A percentile compares a stretch with the other conserved stretches of the same genome.
Evolutionary conservation across 2,113 vertebrate species (phyloP).

Genomic region (Alligator sinensis): DNA sequence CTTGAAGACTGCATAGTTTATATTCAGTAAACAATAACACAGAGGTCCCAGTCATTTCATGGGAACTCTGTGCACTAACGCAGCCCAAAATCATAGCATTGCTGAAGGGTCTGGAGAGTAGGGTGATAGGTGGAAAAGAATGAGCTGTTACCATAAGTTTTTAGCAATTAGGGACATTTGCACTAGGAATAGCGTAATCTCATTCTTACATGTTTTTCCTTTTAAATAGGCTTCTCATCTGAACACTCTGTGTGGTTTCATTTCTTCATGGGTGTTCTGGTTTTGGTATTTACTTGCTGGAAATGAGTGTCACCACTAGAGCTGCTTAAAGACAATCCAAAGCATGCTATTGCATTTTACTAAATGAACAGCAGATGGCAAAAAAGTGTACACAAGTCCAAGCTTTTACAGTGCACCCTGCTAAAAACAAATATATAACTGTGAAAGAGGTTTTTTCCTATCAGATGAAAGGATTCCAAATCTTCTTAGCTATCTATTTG

Average conservation of each 20-base stretch:
- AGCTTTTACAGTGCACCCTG: not conserved
- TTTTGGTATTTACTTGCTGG: not conserved
- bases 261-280: accelerated
- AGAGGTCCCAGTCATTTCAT: not conserved
- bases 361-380: accelerated
- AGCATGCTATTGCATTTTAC: accelerated
- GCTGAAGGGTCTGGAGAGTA: accelerated
- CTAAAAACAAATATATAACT: accelerated
- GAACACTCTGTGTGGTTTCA: not conserved
- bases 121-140: not conserved
- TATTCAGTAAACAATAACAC: not conserved
- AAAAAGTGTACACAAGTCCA: accelerated
- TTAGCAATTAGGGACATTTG: not conserved
- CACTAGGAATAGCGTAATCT: not conserved
- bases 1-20: not conserved
- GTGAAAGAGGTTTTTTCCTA: accelerated
- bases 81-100: not conserved
- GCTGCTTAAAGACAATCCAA: not conserved
- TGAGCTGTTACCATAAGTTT: not conserved
- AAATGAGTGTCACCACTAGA: not conserved
- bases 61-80: not conserved
- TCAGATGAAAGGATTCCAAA: accelerated
- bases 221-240: accelerated
- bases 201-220: not conserved
- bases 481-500: accelerated